These are phyloP conservation scores for Platalea minor DNA, from an alignment of 2,797 vertebrate genomes.

Conservation along the genomic window DNA sequence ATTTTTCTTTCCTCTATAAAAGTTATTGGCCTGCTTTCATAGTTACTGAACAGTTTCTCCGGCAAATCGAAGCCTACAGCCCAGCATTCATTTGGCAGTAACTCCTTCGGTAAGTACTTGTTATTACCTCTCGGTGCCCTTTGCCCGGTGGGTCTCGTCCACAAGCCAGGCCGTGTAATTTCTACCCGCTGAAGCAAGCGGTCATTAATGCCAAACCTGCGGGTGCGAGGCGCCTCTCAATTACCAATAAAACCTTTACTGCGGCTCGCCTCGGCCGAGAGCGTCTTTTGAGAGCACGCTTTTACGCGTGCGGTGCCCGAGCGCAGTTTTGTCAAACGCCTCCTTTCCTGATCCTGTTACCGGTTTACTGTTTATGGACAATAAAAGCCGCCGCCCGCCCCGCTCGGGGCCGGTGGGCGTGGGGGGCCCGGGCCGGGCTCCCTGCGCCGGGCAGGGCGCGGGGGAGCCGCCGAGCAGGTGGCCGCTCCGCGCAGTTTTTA, in stretches of 20 bases:
- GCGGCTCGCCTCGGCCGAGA: neutral
- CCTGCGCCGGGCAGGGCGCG: neutral
- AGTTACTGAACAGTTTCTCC: neutral
- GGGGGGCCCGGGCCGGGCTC: neutral
- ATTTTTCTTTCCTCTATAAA: conserved; percentile 30
- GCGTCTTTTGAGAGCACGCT: neutral
- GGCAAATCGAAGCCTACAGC: neutral
- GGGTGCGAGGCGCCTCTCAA: neutral
- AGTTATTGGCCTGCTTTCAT: neutral
- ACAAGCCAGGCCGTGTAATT: neutral
- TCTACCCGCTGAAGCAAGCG: neutral
- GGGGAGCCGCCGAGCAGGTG: neutral
- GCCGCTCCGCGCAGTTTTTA: accelerated
- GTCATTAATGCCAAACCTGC: neutral
- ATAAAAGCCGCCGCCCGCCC: conserved; percentile 52
- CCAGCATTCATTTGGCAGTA: neutral
- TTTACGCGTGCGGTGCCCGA: neutral
- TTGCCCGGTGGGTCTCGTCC: neutral
- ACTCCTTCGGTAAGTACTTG: neutral
- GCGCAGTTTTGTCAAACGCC: neutral
- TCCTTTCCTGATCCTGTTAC: conserved; percentile 54
- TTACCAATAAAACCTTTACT: neutral
- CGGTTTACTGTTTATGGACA: conserved; percentile 49
- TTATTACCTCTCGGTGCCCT: neutral
- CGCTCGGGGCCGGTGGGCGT: neutral